These are phyloP conservation scores for Cephus spinipes DNA, from an alignment of 2,888 invertebrate genomes.

Conservation along the genomic window DNA sequence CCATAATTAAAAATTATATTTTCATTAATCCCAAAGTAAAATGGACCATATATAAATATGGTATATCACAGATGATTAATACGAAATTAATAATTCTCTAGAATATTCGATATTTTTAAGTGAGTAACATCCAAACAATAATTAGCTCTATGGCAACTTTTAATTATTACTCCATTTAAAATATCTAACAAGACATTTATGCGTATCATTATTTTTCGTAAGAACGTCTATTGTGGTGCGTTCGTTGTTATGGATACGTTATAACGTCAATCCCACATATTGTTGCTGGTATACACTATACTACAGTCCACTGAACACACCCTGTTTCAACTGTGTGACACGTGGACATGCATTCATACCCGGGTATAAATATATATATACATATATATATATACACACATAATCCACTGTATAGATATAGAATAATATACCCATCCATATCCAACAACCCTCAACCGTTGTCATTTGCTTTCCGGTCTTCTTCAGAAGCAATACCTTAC, in stretches of 20 bases:
- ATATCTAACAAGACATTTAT: conserved; percentile 1
- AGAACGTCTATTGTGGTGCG: conserved; percentile 45
- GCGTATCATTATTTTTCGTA: conserved; percentile 25
- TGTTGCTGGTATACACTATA: conserved; percentile 23
- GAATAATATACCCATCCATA: conserved; percentile 31
- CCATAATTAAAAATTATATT: not conserved
- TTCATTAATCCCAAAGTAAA: not conserved
- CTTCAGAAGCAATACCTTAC: conserved; percentile 25
- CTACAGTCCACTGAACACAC: conserved; percentile 28
- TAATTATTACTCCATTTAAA: not conserved
- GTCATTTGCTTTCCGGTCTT: conserved; percentile 47
- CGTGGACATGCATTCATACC: conserved; percentile 14
- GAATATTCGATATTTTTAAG: not conserved
- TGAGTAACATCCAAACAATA: not conserved
- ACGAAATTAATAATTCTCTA: not conserved
- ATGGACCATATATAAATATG: not conserved
- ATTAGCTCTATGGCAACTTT: not conserved
- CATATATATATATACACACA: not conserved
- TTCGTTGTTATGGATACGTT: conserved; percentile 55
- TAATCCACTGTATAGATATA: conserved; percentile 25
- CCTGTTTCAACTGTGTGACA: conserved; percentile 25
- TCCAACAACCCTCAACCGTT: conserved; percentile 31
- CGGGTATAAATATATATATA: conserved; percentile 2
- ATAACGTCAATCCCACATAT: conserved; percentile 14
- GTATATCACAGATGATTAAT: not conserved